Base-by-base conservation (phyloP, 2,797 vertebrate genomes). In the Enoplosus armatus region DNA sequence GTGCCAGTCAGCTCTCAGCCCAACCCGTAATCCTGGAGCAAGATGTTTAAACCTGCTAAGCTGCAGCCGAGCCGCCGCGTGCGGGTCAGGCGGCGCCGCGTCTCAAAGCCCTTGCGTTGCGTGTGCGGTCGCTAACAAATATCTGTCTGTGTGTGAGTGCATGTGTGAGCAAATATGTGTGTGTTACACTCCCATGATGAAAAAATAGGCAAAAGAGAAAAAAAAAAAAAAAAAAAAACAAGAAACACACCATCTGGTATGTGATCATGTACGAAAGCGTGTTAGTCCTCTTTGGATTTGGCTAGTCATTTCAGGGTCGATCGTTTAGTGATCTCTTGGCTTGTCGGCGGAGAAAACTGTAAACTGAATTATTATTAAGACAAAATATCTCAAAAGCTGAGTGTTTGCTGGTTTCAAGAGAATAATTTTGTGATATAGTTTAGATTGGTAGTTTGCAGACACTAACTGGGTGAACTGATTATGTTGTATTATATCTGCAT, bases 401-500 rank as follows among this genome's bases (percentile, higher is more conserved):
- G 91, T 94, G 94, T 95, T 94, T 91, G 92, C 93, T 82, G 92
- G 92, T 94, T 95, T 93, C 92, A 90, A 92, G 93, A 94, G 91
- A 94, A 95, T 93, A 69, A 87, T 93, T 95, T 95, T 94, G 94
- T 96, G 95, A 94, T 95, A 93, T 96, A 96, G 94, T 94, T 95
- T 96, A 96, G 95, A 94, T 84, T 79, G 92, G 94, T 96, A 96
- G 96, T 95, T 96, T 94, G 89, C 95, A 95, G 93, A 95, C 94
- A 95, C 94, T 94, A 95, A 95, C 92, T 92, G 93, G 93, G 93
- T 95, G 94, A 95, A 92, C 93, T 94, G 94, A 95, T 94, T 94
- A 91, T 95, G 94, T 95, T 96, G 95, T 95, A 95, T 92, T 96
- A 96, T 96, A 96, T 95, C 94, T 96, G 96, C 96, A 96, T 96